Evolutionary conservation across 2,888 invertebrate species (phyloP), one percentile per base, ranked within the genome.

Genomic region (Drosophila subsilvestris): DNA sequence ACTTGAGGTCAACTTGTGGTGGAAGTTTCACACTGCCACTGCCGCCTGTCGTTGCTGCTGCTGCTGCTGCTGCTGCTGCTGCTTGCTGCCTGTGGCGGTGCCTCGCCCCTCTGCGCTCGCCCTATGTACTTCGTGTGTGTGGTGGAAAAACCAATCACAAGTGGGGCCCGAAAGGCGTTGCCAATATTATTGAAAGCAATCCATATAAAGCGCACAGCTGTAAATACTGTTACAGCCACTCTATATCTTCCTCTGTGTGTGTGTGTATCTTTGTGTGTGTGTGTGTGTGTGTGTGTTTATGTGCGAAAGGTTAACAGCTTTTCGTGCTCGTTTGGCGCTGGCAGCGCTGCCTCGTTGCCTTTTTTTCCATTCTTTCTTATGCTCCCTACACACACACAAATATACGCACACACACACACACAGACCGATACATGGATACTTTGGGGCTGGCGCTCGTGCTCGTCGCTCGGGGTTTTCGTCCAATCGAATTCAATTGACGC

Each of bases 401-500:
- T 71, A 74, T 51, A 56, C 60, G 51, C 51, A 55, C 42, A 57
- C 32, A 44, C 54, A 56, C 22, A 45, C 37, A 48, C 47, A 47
- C 29, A 56, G 44, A 50, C 32, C 32, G 2, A 37, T 37, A 37
- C 37, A 37, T 37, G 37, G 37, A n/a, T 37, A 37, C 37, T 37
- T 37, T 37, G 47, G 25, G 29, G 54, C 74, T 59, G 60, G 72
- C 72, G 59, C 60, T 78, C 80, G 78, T 80, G 86, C 37, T 37
- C 84, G 78, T 74, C 57, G 73, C 74, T 72, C 63, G 60, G 60
- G 37, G 37, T 37, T 37, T 74, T 88, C 88, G 89, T 79, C 91
- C 90, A 90, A 90, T 90, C 90, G 90, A 90, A 90, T 91, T 89
- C 91, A 91, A 90, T 90, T 90, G 90, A 90, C 90, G 89, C 90